These are phyloP conservation scores for Monoplex corrugatus DNA, from an alignment of 2,888 invertebrate species.

Conservation along the genomic window DNA sequence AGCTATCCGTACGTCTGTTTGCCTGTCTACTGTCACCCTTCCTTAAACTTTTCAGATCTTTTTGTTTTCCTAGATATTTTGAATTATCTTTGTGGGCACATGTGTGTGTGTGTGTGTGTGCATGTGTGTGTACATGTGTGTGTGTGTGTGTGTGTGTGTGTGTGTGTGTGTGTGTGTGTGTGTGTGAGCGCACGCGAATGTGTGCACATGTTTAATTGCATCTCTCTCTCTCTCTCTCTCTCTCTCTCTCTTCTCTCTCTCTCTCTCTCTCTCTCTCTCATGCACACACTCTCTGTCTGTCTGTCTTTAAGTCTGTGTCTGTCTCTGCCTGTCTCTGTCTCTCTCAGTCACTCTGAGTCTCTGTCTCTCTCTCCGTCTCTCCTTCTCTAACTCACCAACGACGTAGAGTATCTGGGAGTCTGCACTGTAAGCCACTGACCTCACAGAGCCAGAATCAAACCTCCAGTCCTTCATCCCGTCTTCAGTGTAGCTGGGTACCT, in stretches of 20 bases:
- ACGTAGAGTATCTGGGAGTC: not conserved
- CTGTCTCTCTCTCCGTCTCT: not conserved
- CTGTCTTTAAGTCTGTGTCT: not conserved
- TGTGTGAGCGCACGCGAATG: no score
- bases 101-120: no score
- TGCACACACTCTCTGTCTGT: not conserved
- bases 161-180: no score
- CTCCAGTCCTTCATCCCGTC: not conserved
- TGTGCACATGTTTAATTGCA: no score
- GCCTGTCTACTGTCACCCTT: no score
- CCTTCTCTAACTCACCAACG: not conserved
- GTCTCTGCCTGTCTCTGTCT: not conserved
- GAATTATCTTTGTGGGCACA: no score
- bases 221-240: not conserved
- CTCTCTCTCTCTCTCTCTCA: not conserved
- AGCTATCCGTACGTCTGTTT: no score
- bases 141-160: no score
- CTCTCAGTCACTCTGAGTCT: not conserved
- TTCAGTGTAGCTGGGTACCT: constrained; percentile 16
- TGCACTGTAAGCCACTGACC: not conserved
- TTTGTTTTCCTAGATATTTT: no score
- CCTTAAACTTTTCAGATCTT: no score
- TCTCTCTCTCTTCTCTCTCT: not conserved
- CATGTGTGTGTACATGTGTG: no score
- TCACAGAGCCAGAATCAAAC: constrained; percentile 16